A percentile compares a stretch with the other conserved stretches of the same genome.
phyloP scores from a whole-genome alignment of 2,113 vertebrate species.

The Epinephelus fuscoguttatus region DNA sequence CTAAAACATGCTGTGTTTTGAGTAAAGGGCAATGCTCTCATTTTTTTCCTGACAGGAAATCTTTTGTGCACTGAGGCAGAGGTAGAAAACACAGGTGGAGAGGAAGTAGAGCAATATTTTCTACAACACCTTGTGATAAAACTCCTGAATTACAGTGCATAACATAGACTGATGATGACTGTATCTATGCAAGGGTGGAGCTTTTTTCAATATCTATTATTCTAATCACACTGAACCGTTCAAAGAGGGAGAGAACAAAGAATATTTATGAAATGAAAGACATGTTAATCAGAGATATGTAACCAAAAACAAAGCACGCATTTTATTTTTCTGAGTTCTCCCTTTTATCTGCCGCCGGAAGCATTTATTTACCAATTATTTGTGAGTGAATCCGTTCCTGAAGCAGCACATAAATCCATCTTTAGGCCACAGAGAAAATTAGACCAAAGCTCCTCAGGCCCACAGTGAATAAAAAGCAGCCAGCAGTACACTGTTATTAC shows the following conservation, averaged over 20 bases:
- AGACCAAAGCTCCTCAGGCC: neutral
- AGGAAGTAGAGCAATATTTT: neutral
- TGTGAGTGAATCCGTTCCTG: neutral
- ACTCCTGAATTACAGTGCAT: neutral
- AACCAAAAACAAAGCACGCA: neutral
- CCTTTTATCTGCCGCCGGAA: neutral
- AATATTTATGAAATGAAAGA: neutral
- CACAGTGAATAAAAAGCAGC: slow-evolving; percentile 5
- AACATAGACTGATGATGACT: neutral
- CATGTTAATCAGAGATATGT: neutral
- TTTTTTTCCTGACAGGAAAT: neutral
- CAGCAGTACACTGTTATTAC: neutral
- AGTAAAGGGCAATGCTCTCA: neutral
- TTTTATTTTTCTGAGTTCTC: neutral
- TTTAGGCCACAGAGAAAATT: slow-evolving; percentile 13
- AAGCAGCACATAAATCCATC: neutral
- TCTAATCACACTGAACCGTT: neutral
- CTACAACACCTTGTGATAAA: neutral
- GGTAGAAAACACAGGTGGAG: neutral
- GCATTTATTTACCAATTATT: neutral
- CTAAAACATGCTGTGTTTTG: slow-evolving; percentile 5
- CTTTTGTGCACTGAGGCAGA: neutral
- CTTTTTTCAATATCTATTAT: neutral
- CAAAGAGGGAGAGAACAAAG: neutral
- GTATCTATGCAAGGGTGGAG: neutral